Conservation (phyloP, 2,797 vertebrate species). For the Taenioides sp. region DNA sequence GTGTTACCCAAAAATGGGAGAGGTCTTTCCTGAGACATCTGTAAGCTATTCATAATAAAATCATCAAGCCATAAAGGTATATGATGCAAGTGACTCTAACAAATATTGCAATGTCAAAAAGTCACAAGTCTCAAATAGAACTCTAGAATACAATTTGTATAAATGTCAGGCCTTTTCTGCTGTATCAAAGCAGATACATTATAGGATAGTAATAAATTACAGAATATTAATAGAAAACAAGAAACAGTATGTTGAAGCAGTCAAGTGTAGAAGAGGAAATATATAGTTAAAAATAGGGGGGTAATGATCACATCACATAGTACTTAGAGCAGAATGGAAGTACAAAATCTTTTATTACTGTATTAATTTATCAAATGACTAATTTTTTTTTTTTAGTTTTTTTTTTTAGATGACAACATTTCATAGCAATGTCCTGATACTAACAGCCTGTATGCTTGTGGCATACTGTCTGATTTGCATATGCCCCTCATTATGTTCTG, state of each 20-base stretch:
- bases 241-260: not conserved
- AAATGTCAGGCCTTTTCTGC: not conserved
- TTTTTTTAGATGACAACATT: constrained; percentile 21
- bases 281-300: not conserved
- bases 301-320: no score
- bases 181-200: not conserved
- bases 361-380: no score
- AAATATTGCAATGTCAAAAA: not conserved
- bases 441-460: constrained; percentile 13
- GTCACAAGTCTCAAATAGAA: constrained; percentile 11
- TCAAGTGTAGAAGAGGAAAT: not conserved
- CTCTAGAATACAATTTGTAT: not conserved
- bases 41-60: constrained; percentile 47
- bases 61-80: constrained; percentile 24
- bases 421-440: constrained; percentile 19
- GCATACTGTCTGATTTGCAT: constrained; percentile 50
- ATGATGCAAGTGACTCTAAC: constrained; percentile 11
- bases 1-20: constrained; percentile 51
- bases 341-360: no score
- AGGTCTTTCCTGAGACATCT: constrained; percentile 85
- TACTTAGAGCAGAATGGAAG: no score
- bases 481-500: constrained; percentile 41
- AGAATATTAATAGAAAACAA: not conserved
- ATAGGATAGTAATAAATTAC: not conserved
- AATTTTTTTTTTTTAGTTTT: not conserved